phyloP scores from a whole-genome alignment of 2,888 invertebrate genomes.

The Arge pagana region DNA sequence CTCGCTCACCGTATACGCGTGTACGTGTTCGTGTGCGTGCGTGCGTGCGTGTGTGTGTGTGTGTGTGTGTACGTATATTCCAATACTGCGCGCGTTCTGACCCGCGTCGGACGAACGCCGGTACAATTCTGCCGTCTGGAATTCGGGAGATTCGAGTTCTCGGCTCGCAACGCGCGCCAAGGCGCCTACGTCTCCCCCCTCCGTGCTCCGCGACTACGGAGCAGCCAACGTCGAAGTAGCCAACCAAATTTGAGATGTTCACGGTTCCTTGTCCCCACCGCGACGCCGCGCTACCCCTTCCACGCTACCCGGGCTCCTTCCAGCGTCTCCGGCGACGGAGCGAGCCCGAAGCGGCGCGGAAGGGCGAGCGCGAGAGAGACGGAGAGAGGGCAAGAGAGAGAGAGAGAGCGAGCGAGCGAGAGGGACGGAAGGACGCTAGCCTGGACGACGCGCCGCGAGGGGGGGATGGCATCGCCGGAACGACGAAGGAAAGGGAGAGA shows the following conservation, averaged over 20 bases:
- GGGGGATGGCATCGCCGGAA: too few relatives aligned
- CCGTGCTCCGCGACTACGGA: conserved; percentile 26
- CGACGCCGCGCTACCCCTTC: conserved; percentile 33
- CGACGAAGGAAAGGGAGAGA: too few relatives aligned
- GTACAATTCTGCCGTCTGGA: conserved; percentile 51
- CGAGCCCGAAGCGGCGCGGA: conserved; percentile 13
- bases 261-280: conserved; percentile 37
- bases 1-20: too few relatives aligned
- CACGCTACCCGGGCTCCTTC: conserved; percentile 29
- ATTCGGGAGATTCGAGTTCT: conserved; percentile 51
- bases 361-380: conserved; percentile 6
- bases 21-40: too few relatives aligned
- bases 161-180: conserved; percentile 50
- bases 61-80: background rate
- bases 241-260: conserved; percentile 56
- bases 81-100: conserved; percentile 30
- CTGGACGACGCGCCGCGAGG: conserved; percentile 16
- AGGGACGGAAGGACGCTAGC: conserved; percentile 22
- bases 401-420: conserved; percentile 22
- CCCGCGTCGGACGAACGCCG: conserved; percentile 48
- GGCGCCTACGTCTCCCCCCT: conserved; percentile 39
- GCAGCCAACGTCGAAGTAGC: conserved; percentile 44
- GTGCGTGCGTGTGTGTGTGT: too few relatives aligned
- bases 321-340: conserved; percentile 24
- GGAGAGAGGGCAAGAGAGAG: conserved; percentile 21